Percentiles rank a stretch among this genome's conserved stretches.
Conservation (phyloP, 2,888 invertebrate species). For the Platycheirus rosarum region DNA sequence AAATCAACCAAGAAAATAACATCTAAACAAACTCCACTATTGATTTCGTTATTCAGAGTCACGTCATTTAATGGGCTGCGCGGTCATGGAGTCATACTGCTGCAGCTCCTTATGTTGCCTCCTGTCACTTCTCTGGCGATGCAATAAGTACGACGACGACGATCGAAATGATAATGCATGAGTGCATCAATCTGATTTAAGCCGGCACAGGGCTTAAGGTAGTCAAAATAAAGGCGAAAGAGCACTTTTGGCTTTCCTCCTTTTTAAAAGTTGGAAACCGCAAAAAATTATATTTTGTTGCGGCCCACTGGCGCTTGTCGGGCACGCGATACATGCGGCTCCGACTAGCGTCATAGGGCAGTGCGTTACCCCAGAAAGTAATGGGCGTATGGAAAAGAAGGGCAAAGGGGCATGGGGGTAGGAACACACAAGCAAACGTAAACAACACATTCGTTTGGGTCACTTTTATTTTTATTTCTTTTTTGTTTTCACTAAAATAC, state of each 20-base stretch:
- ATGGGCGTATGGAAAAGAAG: no score
- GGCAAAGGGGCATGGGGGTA: no score
- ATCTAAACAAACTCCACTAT: conserved; percentile 46
- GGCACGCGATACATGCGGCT: no score
- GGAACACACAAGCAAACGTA: no score
- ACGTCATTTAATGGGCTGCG: conserved; percentile 56
- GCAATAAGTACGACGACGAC: neutral
- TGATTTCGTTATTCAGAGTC: conserved; percentile 71
- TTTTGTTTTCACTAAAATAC: no score
- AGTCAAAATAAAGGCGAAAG: conserved; percentile 48
- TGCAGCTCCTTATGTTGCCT: conserved; percentile 32
- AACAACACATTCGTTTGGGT: no score
- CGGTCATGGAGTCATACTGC: conserved; percentile 12
- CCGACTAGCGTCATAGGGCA: no score
- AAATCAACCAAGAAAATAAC: conserved; percentile 26
- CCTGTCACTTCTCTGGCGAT: neutral
- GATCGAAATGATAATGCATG: neutral
- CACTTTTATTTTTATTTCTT: no score
- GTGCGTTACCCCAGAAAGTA: no score
- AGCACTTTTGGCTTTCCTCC: conserved; percentile 32
- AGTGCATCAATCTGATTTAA: conserved; percentile 1
- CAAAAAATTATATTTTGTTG: conserved; percentile 10
- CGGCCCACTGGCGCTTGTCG: no score
- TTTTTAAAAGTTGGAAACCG: conserved; percentile 42
- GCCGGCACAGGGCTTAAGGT: neutral